These are phyloP conservation scores for Drosophila merina DNA, from an alignment of 2,888 invertebrate species.

Conservation along the genomic window DNA sequence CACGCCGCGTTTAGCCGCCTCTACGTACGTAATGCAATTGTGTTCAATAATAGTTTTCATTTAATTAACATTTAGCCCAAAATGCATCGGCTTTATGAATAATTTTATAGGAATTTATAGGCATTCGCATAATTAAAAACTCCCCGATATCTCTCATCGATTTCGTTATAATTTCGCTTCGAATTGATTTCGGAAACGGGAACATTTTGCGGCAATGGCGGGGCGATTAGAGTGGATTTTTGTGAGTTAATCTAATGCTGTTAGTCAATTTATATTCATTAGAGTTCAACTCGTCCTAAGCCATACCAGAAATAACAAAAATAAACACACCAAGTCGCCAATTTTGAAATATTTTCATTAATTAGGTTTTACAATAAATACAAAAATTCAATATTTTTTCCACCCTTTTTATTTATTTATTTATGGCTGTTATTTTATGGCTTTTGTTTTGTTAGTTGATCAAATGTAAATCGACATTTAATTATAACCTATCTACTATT, in stretches of 20 bases:
- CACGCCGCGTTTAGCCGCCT: too few relatives aligned
- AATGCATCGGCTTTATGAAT: conserved; percentile 63
- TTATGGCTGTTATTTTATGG: neutral
- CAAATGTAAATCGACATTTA: conserved; percentile 61
- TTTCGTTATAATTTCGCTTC: conserved; percentile 9
- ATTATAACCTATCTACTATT: conserved; percentile 66
- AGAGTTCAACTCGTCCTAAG: conserved; percentile 36
- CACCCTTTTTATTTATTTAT: conserved; percentile 1
- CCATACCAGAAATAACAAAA: conserved; percentile 1
- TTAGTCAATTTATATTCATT: conserved; percentile 64
- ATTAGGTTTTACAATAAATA: conserved; percentile 9
- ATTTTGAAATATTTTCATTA: conserved; percentile 35
- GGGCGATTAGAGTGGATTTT: conserved; percentile 15
- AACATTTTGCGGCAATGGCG: conserved; percentile 1
- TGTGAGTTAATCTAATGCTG: conserved; percentile 62
- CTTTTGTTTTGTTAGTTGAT: conserved; percentile 58
- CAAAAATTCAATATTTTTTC: neutral
- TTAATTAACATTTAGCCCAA: conserved; percentile 73
- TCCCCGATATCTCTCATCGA: conserved; percentile 18
- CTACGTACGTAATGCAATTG: conserved; percentile 41
- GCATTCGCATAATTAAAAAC: conserved; percentile 20
- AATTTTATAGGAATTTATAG: conserved; percentile 51
- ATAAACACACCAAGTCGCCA: conserved; percentile 1
- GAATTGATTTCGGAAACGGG: conserved; percentile 13
- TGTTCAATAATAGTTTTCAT: conserved; percentile 57